Evolutionary conservation across 1,140 invertebrate species (phyloP), one percentile per base, ranked within the genome.

Genomic region (Brachionus koreanus): DNA sequence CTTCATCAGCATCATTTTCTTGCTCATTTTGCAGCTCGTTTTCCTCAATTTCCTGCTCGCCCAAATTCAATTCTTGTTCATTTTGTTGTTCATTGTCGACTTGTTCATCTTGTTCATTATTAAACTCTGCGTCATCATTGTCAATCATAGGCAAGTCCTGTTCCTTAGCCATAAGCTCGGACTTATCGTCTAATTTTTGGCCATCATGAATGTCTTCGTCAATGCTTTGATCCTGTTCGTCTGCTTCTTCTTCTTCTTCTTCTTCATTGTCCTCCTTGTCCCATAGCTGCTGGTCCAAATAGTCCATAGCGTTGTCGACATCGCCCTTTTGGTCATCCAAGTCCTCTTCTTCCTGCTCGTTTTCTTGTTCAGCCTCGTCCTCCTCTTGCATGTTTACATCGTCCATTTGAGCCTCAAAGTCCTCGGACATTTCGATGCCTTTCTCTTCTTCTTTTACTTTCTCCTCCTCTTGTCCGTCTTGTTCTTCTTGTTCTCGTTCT

Each of bases 391-490:
- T 39, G 23, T 82, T 35, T 7, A 72, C 67, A 16, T 82, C 65
- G 13, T 82, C 67, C 29, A 74, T 37, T 25, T 65, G 12, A 5
- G 35, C 82, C 10, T 82, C 82, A 52, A 82, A 82, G 29, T 82
- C 65, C 7, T 72, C 63, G 12, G 82, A 72, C 63, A 72, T 72
- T 37, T 82, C 82, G 3, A 82, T 82, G n/a, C 82, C 82, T 13
- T 82, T 82, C 42, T 72, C 43, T 23, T 82, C 67, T n/a, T 82
- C 82, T n/a, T 57, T 19, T 19, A 72, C 23, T 13, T 46, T 16
- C 6, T 82, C 65, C 52, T 82, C 6, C 1, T 82, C 65, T 3
- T 75, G 42, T 0, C 0, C 33, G 16, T 81, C 52, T 2, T 69
- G 12, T 16, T 69, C 13, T 37, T 39, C 13, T 16, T 82, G 23